These are phyloP conservation scores for Oreortyx pictus DNA, from an alignment of 2,797 vertebrate species.

Conservation along the genomic window DNA sequence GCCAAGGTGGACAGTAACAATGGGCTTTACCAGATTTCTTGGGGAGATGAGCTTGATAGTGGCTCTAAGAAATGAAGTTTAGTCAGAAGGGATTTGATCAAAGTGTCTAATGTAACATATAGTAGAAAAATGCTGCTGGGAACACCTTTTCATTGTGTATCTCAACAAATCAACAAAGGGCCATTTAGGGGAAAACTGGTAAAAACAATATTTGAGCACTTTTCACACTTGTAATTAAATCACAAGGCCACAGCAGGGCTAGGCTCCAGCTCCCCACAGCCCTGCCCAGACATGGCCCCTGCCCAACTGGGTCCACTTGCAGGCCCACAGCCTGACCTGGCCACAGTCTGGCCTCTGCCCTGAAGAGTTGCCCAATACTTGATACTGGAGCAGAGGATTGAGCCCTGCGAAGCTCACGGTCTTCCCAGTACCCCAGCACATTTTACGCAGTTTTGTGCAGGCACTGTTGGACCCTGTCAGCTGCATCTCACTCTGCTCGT, in stretches of 20 bases:
- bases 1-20: neutral
- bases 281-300: rapidly evolving
- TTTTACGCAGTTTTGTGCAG: neutral
- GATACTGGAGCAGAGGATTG: neutral
- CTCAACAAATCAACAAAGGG: neutral
- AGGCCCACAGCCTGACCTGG: neutral
- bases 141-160: neutral
- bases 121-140: neutral
- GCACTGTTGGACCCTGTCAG: neutral
- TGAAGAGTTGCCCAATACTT: neutral
- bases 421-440: neutral
- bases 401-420: neutral
- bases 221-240: neutral
- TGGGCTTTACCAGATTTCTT: neutral
- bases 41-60: neutral
- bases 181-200: neutral
- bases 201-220: neutral
- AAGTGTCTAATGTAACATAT: neutral
- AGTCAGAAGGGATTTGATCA: neutral
- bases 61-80: conserved; percentile 13
- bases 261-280: neutral
- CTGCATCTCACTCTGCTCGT: neutral
- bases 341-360: neutral
- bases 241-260: neutral
- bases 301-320: rapidly evolving